Evolutionary conservation across 2,113 vertebrate genomes (phyloP).

Genomic region (Entosphenus tridentatus): DNA sequence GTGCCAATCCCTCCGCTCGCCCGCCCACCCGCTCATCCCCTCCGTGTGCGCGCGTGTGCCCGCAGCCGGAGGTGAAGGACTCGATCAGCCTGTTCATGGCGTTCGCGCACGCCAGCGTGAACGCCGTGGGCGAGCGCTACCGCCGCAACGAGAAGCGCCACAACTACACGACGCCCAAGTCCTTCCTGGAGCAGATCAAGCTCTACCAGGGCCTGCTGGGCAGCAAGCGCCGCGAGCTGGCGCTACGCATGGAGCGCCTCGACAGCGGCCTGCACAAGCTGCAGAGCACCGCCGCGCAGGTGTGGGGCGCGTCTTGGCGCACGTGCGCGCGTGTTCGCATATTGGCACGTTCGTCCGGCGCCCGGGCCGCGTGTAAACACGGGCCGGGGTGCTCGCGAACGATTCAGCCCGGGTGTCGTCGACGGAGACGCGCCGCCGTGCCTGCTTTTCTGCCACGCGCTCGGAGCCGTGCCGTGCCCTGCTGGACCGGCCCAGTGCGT

Average conservation of each 20-base stretch:
- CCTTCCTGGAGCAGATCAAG: conserved; percentile 46
- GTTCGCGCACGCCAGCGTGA: conserved; percentile 35
- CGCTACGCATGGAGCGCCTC: conserved; percentile 27
- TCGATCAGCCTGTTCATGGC: conserved; percentile 49
- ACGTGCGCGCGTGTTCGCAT: conserved; percentile 11
- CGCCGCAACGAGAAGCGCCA: conserved; percentile 29
- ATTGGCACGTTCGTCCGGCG: conserved; percentile 32
- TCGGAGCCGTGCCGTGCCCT: no score
- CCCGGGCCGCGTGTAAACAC: background rate
- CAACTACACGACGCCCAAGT: conserved; percentile 42
- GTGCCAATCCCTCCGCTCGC: no score
- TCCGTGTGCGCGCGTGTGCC: no score
- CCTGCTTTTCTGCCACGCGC: no score
- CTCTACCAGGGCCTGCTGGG: conserved; percentile 34
- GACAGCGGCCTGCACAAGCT: conserved; percentile 34
- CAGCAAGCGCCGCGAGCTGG: conserved; percentile 26
- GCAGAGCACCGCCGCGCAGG: conserved; percentile 37
- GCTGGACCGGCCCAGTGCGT: no score
- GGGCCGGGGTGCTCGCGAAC: no score
- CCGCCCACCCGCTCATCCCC: no score
- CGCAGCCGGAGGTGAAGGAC: conserved; percentile 31
- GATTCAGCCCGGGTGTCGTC: no score
- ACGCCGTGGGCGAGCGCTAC: conserved; percentile 33
- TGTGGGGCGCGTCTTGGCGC: conserved; percentile 11
- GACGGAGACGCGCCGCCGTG: no score